A percentile compares a stretch with the other conserved stretches of the same genome.
Conservation (phyloP, 2,113 vertebrate genomes). For the Gymnobelideus leadbeateri region DNA sequence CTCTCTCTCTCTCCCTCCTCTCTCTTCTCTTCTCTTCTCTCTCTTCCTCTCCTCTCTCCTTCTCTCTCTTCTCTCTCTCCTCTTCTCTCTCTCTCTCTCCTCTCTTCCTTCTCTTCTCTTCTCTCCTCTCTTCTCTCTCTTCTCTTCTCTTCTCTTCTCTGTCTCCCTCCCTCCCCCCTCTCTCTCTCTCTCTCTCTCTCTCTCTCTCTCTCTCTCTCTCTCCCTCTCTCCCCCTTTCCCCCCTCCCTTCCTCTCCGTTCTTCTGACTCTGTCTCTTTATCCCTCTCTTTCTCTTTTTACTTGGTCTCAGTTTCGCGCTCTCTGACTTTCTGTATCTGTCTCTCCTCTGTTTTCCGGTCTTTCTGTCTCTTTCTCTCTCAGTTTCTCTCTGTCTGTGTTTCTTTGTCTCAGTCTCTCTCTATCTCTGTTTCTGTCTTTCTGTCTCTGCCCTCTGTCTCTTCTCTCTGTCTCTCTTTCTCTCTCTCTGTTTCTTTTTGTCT, state of each 20-base stretch:
- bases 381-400: too few species aligned
- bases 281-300: neutral
- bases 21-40: neutral
- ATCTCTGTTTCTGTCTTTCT: too few species aligned
- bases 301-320: neutral
- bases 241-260: neutral
- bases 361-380: too few species aligned
- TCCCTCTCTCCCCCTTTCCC: neutral
- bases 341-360: too few species aligned
- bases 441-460: too few species aligned
- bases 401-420: too few species aligned
- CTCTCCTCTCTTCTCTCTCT: conserved; percentile 9
- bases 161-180: too few species aligned
- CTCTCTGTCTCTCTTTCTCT: too few species aligned
- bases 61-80: neutral
- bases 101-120: too few species aligned
- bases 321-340: neutral
- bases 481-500: too few species aligned
- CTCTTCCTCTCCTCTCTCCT: neutral
- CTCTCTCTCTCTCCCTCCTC: neutral
- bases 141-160: neutral
- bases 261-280: neutral
- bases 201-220: neutral
- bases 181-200: neutral
- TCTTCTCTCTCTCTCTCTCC: neutral